Percentiles rank a stretch among this genome's conserved stretches.
Evolutionary conservation across 2,113 vertebrate species (phyloP).

Genomic region (Paratilapia polleni): DNA sequence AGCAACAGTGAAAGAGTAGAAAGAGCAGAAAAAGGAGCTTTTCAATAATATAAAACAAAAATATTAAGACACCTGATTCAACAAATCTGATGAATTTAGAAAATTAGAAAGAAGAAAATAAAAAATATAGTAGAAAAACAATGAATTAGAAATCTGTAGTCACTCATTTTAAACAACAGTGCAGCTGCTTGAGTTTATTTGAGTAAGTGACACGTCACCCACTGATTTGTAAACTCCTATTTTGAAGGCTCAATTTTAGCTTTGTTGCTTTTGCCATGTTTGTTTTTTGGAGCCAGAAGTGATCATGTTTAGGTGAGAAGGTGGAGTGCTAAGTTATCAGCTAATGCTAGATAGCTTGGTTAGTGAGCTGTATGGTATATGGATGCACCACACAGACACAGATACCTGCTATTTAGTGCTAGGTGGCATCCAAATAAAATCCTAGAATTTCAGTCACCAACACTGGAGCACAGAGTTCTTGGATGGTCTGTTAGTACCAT

Average conservation of each 20-base stretch:
- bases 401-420: not conserved
- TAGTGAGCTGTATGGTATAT: not conserved
- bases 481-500: not conserved
- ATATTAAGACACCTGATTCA: not conserved
- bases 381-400: not conserved
- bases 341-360: not conserved
- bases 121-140: too few relatives aligned
- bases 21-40: not conserved
- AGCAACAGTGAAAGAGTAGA: not conserved
- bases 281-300: not conserved
- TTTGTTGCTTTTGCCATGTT: not conserved
- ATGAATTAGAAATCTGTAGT: too few relatives aligned
- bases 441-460: not conserved
- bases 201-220: not conserved
- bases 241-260: not conserved
- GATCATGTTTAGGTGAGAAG: not conserved
- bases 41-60: not conserved
- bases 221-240: not conserved
- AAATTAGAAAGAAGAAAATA: too few relatives aligned
- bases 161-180: not conserved
- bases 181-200: not conserved
- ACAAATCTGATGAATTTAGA: too few relatives aligned
- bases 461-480: not conserved
- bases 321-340: not conserved
- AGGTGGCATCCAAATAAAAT: not conserved